Percentiles rank a stretch among this genome's conserved stretches.
phyloP scores from a whole-genome alignment of 2,797 vertebrate species.

The Kryptopterus vitreolus region DNA sequence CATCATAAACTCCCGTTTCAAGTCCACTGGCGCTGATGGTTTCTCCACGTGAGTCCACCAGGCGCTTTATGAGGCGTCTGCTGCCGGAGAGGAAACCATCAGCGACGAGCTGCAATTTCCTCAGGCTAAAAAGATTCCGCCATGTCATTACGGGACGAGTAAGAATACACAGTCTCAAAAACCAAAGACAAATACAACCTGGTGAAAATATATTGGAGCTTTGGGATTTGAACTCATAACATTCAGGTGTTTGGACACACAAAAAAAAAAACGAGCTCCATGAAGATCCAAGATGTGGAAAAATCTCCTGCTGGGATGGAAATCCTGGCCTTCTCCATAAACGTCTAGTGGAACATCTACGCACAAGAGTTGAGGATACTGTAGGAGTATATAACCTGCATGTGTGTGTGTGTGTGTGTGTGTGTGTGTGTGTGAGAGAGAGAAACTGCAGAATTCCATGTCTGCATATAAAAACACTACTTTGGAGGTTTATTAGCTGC shows the following conservation, averaged over 20 bases:
- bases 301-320: too few species aligned
- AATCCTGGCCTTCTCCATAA: too few species aligned
- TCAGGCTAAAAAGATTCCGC: background rate
- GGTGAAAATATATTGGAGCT: too few species aligned
- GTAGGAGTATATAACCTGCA: too few species aligned
- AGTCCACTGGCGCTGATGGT: slow-evolving; percentile 12
- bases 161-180: background rate
- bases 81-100: background rate
- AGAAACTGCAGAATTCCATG: background rate
- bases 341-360: too few species aligned
- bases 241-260: too few species aligned
- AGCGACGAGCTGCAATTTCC: background rate
- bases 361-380: too few species aligned
- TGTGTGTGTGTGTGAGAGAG: background rate
- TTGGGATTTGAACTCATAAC: too few species aligned
- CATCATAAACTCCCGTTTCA: slow-evolving; percentile 13
- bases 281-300: too few species aligned
- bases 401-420: too few species aligned
- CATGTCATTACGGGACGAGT: background rate
- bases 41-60: slow-evolving; percentile 27
- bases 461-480: background rate
- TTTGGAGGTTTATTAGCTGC: slow-evolving; percentile 23
- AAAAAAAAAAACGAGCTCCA: too few species aligned
- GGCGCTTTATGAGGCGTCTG: slow-evolving; percentile 15
- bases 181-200: too few species aligned